Evolutionary conservation across 2,797 vertebrate genomes (phyloP).

Genomic region (Esox masquinongy): DNA sequence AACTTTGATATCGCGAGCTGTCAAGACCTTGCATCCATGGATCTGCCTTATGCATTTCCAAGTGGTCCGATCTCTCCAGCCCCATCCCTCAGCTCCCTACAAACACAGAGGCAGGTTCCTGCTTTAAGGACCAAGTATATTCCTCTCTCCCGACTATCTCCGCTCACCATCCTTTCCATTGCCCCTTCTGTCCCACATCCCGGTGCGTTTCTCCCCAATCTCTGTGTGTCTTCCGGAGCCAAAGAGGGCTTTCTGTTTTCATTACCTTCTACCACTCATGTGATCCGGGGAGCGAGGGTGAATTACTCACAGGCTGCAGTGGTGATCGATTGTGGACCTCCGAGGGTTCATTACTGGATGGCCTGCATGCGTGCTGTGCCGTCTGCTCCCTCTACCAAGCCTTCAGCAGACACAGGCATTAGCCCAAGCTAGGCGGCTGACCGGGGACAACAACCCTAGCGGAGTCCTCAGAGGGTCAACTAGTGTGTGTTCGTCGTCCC

Average conservation of each 20-base stretch:
- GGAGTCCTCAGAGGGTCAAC: too few species aligned
- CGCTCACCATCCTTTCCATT: background rate
- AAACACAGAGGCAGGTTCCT: background rate
- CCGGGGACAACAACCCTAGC: too few species aligned
- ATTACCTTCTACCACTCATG: background rate
- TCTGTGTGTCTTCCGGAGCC: background rate
- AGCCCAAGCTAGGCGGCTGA: background rate
- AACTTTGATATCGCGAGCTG: too few species aligned
- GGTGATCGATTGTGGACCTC: slow-evolving; percentile 8
- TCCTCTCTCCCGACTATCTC: background rate
- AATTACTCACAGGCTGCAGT: slow-evolving; percentile 10
- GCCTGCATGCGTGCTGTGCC: background rate
- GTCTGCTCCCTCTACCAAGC: background rate
- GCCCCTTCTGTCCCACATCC: background rate
- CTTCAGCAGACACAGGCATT: background rate
- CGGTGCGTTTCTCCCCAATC: background rate
- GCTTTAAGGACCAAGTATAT: background rate
- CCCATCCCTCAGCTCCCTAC: too few species aligned
- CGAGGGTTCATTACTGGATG: background rate
- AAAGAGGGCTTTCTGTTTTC: slow-evolving; percentile 1
- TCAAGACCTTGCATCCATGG: too few species aligned
- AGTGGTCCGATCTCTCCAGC: too few species aligned
- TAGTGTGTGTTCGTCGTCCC: too few species aligned
- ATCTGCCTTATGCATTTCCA: too few species aligned
- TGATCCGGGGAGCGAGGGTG: background rate